Evolutionary conservation across 35 echinoderm and acorn worm genomes (phyloP), one percentile per base, ranked within the genome.

Genomic region (Stichopus chloronotus): DNA sequence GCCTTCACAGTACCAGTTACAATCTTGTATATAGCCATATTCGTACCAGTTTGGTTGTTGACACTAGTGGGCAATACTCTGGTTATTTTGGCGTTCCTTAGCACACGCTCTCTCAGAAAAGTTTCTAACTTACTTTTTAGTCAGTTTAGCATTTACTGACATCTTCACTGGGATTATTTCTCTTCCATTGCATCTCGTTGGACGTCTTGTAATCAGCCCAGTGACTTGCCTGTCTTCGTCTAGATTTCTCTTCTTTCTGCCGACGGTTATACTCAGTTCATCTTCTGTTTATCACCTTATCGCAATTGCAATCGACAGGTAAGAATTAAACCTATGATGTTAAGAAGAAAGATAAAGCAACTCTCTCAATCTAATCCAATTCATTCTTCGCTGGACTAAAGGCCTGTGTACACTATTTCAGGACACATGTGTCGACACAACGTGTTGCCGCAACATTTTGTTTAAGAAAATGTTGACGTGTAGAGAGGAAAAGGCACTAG

Each of bases 61-160:
- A 90, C 80, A 58, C 68, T 95, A 11, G 23, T 87, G 55, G 94
- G 94, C 7, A 92, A 95, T 56, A 8, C 79, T n/a, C 57, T 93
- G 69, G 86, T 88, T 11, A 95, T 95, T 83, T 22, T 90, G 7
- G 83, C 94, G 20, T 83, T 93, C 71, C 23, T 53, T 5, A 93
- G 25, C n/a, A 76, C 93, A 5, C 76, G 52, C 13, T 79, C 78
- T 24, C 94, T 95, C 55, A 82, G 91, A 7, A 88, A 69, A 20
- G 92, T 81, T 52, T 88, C 68, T 13, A 84, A 95, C 60, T 89
- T 89, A 88, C 52, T 87, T 92, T 19, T 20, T 95, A 8, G 43
- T 78, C 57, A 95, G 94, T 79, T 77, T 95, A 16, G 91, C 94
- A 8, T 52, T 93, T 7, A 61, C 84, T 52, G 94, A 95, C 59